Base-by-base conservation (phyloP, 2,888 invertebrate species). In the Andricus curvator region DNA sequence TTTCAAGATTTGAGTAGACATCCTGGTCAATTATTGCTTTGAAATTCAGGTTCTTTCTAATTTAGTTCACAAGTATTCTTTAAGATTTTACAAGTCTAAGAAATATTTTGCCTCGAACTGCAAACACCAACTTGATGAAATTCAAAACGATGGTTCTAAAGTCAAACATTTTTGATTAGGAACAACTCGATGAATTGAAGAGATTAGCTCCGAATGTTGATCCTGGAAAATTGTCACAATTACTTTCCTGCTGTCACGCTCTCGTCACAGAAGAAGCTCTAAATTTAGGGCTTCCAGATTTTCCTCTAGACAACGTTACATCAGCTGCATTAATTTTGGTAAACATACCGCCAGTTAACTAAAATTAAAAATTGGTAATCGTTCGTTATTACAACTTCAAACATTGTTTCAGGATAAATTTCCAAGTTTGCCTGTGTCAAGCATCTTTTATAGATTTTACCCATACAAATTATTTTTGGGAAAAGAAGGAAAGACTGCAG, bases 261-360 rank as follows among this genome's bases (percentile, higher is more conserved):
- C 94, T 98, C 78, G 94, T 96, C 85, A 96, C 96, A 25, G 95
- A 96, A 9, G 98, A 98, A 91, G 94, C 97, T 68, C 90, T 93
- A 6, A 90, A 93, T 81, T 94, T 98, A 80, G 96, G 96, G 79
- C 93, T 99, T 80, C 98, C 98, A 0, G 98, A 98, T 93, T 98
- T 99, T 92, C 99, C 99, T 0, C 91, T 98, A 2, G 97, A 98
- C 89, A 97, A 96, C 93, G 92, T 98, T 76, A 93, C 93, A 0
- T 91, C 94, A 8, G 95, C 96, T 48, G 96, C 96, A 5, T 92
- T 93, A 83, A 94, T 97, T 83, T 88, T 97, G 95, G 97, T 95
- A 88, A 80, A 81, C 78, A 74, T 37, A 65, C 56, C 37, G 20
- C 17, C 20, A 37, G 29, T 76, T 84, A 5, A 9, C 20, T n/a